A percentile compares a stretch with the other conserved stretches of the same genome.
phyloP scores from a whole-genome alignment of 2,888 invertebrate genomes.

The Galerucella pusilla region DNA sequence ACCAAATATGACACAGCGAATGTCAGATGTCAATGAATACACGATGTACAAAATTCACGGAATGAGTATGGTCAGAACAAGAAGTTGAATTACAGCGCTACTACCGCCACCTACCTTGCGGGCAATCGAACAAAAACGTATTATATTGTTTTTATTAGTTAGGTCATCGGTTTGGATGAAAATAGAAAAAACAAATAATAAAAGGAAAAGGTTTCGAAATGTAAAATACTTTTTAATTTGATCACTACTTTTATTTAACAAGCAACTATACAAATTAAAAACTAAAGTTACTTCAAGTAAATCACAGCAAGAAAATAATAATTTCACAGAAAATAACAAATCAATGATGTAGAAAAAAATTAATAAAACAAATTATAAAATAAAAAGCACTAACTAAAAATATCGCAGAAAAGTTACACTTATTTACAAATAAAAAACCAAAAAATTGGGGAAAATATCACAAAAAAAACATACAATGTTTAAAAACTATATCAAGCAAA shows the following conservation, averaged over 20 bases:
- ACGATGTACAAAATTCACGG: no score
- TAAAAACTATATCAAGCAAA: not conserved
- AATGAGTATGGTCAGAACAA: no score
- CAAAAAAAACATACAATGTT: not conserved
- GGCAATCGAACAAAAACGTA: no score
- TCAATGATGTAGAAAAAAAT: not conserved
- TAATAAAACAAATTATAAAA: slow-evolving; percentile 7
- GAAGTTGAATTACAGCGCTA: no score
- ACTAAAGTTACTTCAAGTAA: slow-evolving; percentile 27
- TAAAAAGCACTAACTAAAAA: slow-evolving; percentile 1
- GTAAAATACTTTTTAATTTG: not conserved
- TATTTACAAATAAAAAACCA: not conserved
- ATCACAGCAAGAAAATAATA: slow-evolving; percentile 34
- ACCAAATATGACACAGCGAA: no score
- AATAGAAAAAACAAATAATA: no score
- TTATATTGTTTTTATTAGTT: no score
- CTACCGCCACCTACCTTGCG: no score
- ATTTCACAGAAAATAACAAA: slow-evolving; percentile 31
- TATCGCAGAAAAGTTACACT: slow-evolving; percentile 10
- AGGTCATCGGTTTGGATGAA: no score
- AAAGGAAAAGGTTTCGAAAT: no score
- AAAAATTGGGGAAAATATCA: not conserved
- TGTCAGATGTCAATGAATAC: no score
- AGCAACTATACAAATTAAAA: slow-evolving; percentile 32
- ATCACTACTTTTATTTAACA: slow-evolving; percentile 29